phyloP scores from a whole-genome alignment of 2,888 invertebrate genomes.

The Lasioglossum pauxillum region DNA sequence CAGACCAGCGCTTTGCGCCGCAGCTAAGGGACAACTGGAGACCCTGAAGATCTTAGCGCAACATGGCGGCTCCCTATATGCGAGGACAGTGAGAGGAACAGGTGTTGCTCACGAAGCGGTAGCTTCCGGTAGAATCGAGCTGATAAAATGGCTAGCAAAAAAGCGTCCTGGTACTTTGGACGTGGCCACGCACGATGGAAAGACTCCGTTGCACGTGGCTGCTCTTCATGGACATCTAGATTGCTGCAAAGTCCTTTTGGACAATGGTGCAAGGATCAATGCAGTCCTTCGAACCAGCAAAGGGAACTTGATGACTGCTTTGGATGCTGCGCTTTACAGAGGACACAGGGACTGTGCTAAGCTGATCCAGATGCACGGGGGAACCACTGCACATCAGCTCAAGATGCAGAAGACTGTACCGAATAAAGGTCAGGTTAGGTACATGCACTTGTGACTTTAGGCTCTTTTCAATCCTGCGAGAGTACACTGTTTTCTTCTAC shows the following conservation, averaged over 20 bases:
- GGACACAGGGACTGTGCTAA: slow-evolving; percentile 96
- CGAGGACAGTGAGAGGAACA: slow-evolving; percentile 96
- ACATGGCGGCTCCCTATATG: slow-evolving; percentile 95
- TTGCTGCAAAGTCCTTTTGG: slow-evolving; percentile 94
- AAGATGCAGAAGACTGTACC: slow-evolving; percentile 72
- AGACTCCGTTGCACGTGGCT: slow-evolving; percentile 96
- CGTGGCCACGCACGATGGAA: slow-evolving; percentile 96
- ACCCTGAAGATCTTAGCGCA: slow-evolving; percentile 91
- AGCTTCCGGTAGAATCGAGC: slow-evolving; percentile 94
- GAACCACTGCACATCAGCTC: slow-evolving; percentile 88
- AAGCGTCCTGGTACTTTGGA: slow-evolving; percentile 93
- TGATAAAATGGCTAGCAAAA: slow-evolving; percentile 94
- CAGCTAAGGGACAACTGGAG: slow-evolving; percentile 97
- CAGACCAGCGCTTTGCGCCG: slow-evolving; percentile 96
- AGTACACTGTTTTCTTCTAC: not conserved
- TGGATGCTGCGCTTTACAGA: slow-evolving; percentile 95
- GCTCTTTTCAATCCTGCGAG: not conserved
- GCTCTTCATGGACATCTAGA: slow-evolving; percentile 97
- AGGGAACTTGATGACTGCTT: slow-evolving; percentile 94
- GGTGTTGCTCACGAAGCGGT: slow-evolving; percentile 98
- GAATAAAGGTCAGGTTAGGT: slow-evolving; percentile 76
- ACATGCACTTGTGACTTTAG: slow-evolving; percentile 22
- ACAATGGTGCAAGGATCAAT: slow-evolving; percentile 94
- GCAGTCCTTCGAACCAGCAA: slow-evolving; percentile 92
- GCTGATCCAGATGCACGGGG: slow-evolving; percentile 95